Evolutionary conservation across 2,797 vertebrate species (phyloP), one percentile per base, ranked within the genome.

Genomic region (Typhlichthys eigenmanni): DNA sequence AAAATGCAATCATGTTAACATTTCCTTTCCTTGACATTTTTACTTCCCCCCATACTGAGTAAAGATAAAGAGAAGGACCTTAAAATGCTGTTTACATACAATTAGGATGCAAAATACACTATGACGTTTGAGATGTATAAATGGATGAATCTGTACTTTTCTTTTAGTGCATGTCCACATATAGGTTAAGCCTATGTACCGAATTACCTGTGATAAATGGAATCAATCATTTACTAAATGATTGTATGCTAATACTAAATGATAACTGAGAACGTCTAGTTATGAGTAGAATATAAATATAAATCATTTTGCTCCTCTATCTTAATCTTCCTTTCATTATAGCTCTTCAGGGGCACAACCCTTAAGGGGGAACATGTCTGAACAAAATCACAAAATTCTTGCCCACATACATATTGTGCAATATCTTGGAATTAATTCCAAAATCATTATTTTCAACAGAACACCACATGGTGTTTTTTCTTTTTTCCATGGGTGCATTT

Each of bases 321-420:
- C 17, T 59, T 19, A 45, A 24, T 48, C 13, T 48, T 24, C 11
- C 13, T 60, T 43, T 54, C 24, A n/a, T n/a, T 10, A 13, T 54
- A 13, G 10, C 24, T 54, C 52, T 54, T 54, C 66, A 58, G 62
- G 32, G 47, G 62, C 75, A 76, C 53, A 78, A 50, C 29, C 69
- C 55, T 79, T 55, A 60, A 49, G 11, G 46, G 3, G 62, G 58
- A 74, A 72, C 51, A 77, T 64, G 53, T 56, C 54, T 12, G 65
- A 67, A 80, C 68, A 68, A 66, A 55, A 50, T 63, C 58, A 74
- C 14, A 53, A 38, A 47, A 47, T 71, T 32, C 60, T 73, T 66
- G 24, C 51, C 13, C 34, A 32, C 5, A 5, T 24, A 58, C 54
- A 46, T 57, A 68, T 16, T 62, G 14, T 19, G 11, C 69, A 69